Percentiles rank a stretch among this genome's conserved stretches.
phyloP scores from a whole-genome alignment of 2,113 vertebrate species.

The Paradoxurus hermaphroditus region DNA sequence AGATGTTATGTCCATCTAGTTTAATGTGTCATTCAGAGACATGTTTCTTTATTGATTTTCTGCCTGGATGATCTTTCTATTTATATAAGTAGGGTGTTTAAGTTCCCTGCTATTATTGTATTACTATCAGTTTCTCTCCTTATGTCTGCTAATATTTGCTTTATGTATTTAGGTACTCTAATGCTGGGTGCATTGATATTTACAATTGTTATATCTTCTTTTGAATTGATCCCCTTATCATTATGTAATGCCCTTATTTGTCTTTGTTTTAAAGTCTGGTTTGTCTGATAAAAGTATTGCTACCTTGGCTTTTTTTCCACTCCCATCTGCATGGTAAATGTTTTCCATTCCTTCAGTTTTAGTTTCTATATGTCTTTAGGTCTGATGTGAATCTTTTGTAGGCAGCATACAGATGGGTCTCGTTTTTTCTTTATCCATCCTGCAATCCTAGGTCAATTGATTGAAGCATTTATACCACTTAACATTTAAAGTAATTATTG shows the following conservation, averaged over 20 bases:
- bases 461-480: background rate
- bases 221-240: background rate
- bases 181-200: background rate
- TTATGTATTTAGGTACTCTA: background rate
- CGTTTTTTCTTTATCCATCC: background rate
- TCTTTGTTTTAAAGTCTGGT: background rate
- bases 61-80: background rate
- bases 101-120: background rate
- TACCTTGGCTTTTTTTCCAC: background rate
- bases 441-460: background rate
- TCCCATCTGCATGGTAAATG: background rate
- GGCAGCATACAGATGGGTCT: background rate
- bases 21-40: background rate
- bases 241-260: background rate
- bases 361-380: background rate
- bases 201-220: background rate
- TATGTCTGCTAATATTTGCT: background rate
- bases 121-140: background rate
- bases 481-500: background rate
- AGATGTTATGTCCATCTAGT: background rate
- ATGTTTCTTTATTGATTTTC: background rate
- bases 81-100: background rate
- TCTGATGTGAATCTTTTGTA: background rate
- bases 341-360: background rate
- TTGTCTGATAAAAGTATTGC: background rate